These are phyloP conservation scores for Tineola bisselliella DNA, from an alignment of 2,888 invertebrate species.

Conservation along the genomic window DNA sequence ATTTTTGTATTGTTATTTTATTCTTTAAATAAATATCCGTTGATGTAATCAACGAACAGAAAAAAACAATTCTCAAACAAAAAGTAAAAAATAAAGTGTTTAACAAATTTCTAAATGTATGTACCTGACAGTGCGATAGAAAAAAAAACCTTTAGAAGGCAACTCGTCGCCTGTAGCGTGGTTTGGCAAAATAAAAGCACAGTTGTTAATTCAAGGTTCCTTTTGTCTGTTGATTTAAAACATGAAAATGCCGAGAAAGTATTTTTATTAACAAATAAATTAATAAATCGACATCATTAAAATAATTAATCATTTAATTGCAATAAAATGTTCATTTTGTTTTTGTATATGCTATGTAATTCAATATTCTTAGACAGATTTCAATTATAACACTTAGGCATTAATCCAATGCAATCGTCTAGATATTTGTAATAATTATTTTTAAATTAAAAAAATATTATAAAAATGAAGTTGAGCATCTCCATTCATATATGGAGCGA, in stretches of 20 bases:
- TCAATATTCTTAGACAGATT: too few species aligned
- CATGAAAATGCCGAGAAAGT: background rate
- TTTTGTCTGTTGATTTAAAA: slow-evolving; percentile 8
- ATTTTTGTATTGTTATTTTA: background rate
- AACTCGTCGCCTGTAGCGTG: background rate
- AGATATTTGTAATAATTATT: too few species aligned
- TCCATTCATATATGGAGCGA: too few species aligned
- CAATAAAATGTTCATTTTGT: too few species aligned
- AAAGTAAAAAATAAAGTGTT: background rate
- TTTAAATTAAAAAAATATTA: too few species aligned
- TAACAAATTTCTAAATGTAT: background rate
- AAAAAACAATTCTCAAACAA: background rate
- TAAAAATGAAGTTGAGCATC: too few species aligned
- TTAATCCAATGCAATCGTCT: too few species aligned
- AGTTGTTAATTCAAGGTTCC: background rate
- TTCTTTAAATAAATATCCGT: too few species aligned
- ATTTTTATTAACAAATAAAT: too few species aligned
- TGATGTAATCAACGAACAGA: background rate
- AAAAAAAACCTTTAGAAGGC: background rate
- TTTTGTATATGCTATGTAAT: too few species aligned
- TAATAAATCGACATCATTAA: background rate
- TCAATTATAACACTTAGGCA: too few species aligned
- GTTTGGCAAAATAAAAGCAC: background rate
- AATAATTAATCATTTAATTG: too few species aligned
- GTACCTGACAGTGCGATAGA: background rate